Conservation (phyloP, 2,113 vertebrate genomes). For the Genyomyrus donnyi region DNA sequence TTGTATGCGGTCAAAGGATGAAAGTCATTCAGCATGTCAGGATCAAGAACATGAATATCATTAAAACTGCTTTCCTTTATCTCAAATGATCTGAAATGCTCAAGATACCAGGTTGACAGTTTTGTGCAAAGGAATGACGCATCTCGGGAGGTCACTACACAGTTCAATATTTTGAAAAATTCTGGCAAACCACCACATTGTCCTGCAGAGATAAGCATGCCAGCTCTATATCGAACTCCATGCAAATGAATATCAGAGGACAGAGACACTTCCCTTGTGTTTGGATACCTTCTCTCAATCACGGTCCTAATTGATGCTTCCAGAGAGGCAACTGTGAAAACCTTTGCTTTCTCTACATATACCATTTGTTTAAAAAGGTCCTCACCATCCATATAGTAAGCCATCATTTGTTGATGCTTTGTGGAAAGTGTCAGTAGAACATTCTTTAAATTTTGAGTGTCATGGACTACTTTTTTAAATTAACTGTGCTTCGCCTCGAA, state of each 20-base stretch:
- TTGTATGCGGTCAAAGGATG: constrained; percentile 9
- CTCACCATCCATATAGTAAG: no score
- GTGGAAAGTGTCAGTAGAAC: neutral
- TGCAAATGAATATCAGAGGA: no score
- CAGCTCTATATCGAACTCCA: no score
- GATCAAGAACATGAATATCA: constrained; percentile 7
- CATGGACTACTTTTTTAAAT: neutral
- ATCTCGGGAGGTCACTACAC: neutral
- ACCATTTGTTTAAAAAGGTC: no score
- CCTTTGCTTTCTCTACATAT: no score
- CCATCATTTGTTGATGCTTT: constrained; percentile 3
- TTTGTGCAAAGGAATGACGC: neutral
- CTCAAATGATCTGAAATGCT: neutral
- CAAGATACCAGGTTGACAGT: neutral
- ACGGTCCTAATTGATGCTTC: no score
- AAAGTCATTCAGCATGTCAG: neutral
- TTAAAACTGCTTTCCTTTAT: neutral
- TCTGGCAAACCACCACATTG: no score
- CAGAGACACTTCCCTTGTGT: no score
- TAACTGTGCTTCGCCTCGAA: neutral
- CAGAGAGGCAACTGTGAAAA: no score
- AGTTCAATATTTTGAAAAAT: neutral
- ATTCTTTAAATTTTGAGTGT: neutral
- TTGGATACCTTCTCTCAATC: no score
- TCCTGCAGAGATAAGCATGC: no score